Conservation (phyloP, 2,797 vertebrate genomes). For the Jordanella pulchra region DNA sequence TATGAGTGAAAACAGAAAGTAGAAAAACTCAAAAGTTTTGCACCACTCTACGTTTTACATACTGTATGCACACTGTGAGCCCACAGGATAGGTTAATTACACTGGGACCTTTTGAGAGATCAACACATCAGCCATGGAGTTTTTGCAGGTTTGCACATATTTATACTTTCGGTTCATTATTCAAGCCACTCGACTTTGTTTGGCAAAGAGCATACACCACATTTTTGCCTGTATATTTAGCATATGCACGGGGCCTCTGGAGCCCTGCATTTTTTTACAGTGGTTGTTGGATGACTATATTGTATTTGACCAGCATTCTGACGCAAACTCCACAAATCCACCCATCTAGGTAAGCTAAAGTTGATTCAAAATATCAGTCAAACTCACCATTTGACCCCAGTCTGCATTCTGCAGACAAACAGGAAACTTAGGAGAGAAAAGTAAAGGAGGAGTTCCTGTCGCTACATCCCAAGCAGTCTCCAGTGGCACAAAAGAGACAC, state of each 20-base stretch:
- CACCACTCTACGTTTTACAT: too few species aligned
- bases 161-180: neutral
- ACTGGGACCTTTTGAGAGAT: neutral
- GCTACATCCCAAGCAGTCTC: conserved; percentile 46
- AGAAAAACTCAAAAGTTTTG: neutral
- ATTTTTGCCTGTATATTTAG: neutral
- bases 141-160: neutral
- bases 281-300: conserved; percentile 24
- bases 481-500: conserved; percentile 36
- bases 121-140: neutral
- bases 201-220: neutral
- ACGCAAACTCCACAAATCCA: conserved; percentile 22
- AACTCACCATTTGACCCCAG: conserved; percentile 34
- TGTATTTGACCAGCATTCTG: conserved; percentile 12
- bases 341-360: conserved; percentile 25
- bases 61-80: too few species aligned
- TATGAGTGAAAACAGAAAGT: neutral
- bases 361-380: conserved; percentile 26
- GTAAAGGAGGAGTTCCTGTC: conserved; percentile 50
- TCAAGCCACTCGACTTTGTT: neutral
- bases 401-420: conserved; percentile 46
- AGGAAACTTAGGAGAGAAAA: conserved; percentile 48
- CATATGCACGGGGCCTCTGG: neutral
- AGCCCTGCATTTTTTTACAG: conserved; percentile 1
- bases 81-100: neutral